phyloP scores from a whole-genome alignment of 2,113 vertebrate species.

The Notarius lentiginosus region DNA sequence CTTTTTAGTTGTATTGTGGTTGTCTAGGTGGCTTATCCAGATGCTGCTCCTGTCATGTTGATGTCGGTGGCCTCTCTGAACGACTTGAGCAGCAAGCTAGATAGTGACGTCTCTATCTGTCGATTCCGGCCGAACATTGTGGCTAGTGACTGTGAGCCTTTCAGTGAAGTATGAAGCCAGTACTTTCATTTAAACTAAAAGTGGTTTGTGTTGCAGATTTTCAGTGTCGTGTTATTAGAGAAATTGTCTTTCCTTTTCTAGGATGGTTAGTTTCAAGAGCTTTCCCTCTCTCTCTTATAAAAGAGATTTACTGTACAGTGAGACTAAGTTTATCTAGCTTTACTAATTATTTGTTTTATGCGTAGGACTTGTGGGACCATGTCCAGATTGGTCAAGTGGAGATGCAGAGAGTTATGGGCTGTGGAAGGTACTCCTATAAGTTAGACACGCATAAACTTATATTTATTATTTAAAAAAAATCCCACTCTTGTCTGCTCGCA shows the following conservation, averaged over 20 bases:
- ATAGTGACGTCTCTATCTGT: slow-evolving; percentile 75
- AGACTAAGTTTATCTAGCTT: slow-evolving; percentile 24
- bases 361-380: slow-evolving; percentile 89
- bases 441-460: background rate
- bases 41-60: slow-evolving; percentile 79
- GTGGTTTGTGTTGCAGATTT: background rate
- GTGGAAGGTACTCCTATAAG: slow-evolving; percentile 78
- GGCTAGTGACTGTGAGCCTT: slow-evolving; percentile 80
- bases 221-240: background rate
- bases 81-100: slow-evolving; percentile 79
- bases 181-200: background rate
- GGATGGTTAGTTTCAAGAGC: background rate
- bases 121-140: slow-evolving; percentile 87
- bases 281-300: too few species aligned
- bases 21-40: slow-evolving; percentile 82
- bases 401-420: slow-evolving; percentile 80
- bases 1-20: slow-evolving; percentile 22
- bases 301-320: background rate
- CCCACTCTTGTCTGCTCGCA: background rate
- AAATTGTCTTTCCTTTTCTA: background rate
- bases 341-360: slow-evolving; percentile 36
- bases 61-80: slow-evolving; percentile 85
- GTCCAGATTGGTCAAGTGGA: slow-evolving; percentile 82
- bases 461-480: background rate
- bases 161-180: slow-evolving; percentile 80